These are phyloP conservation scores for Sceliomorpha sp. DNA, from an alignment of 2,888 invertebrate species.

Conservation along the genomic window DNA sequence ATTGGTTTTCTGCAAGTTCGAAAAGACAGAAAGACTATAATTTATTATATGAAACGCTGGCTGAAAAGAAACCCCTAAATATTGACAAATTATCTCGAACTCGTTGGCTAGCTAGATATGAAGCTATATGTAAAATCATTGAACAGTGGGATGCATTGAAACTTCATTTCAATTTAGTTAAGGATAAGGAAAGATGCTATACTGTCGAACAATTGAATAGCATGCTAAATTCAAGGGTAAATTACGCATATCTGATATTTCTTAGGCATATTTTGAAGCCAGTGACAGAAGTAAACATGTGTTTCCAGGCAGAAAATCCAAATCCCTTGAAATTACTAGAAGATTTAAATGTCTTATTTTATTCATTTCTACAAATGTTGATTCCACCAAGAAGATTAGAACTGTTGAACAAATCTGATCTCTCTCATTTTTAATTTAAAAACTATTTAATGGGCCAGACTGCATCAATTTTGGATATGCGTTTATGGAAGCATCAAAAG, in stretches of 20 bases:
- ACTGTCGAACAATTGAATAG: no score
- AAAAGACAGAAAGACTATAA: slow-evolving; percentile 43
- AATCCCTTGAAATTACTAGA: no score
- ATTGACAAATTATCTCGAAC: slow-evolving; percentile 52
- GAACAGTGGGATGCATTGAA: slow-evolving; percentile 50
- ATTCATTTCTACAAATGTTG: no score
- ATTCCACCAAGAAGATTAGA: no score
- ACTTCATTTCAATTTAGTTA: slow-evolving; percentile 32
- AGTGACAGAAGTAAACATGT: slow-evolving; percentile 29
- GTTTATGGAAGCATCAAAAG: no score
- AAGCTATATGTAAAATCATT: slow-evolving; percentile 51
- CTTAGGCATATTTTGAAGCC: slow-evolving; percentile 31
- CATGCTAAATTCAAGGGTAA: slow-evolving; percentile 39
- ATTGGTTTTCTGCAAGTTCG: slow-evolving; percentile 58
- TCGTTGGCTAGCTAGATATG: slow-evolving; percentile 54
- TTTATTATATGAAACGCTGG: slow-evolving; percentile 29
- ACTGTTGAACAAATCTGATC: no score
- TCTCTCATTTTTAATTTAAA: no score
- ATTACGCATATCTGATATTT: slow-evolving; percentile 36
- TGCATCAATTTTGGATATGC: no score
- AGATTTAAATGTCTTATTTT: no score
- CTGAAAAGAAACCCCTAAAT: slow-evolving; percentile 30
- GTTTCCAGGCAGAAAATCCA: slow-evolving; percentile 34
- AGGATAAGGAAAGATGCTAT: slow-evolving; percentile 47
- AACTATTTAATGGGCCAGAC: no score